Evolutionary conservation across 2,113 vertebrate genomes (phyloP), one percentile per base, ranked within the genome.

Genomic region (Apus apus): DNA sequence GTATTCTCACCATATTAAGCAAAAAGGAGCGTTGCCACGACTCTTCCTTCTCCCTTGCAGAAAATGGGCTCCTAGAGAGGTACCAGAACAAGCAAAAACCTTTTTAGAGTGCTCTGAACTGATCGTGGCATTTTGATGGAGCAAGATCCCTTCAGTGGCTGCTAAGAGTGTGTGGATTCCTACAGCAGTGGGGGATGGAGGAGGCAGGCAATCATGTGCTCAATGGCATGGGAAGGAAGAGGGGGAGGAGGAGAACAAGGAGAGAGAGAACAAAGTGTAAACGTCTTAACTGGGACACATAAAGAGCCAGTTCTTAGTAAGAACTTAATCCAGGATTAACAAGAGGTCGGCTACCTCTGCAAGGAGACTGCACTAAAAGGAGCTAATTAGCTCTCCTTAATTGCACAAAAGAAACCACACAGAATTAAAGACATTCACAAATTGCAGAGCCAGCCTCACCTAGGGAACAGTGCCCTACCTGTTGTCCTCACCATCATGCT

Each of bases 261-360:
- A 73, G 85, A 53, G 58, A 68, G 72, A 95, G 95, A 95, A 94
- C 89, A 89, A 79, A 87, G 43, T 94, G 97, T 97, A 95, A 97
- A 67, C 97, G 92, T 97, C 97, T 97, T 97, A 98, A 98, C 89
- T 98, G 95, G 97, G 97, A 95, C 97, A 97, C 85, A 92, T 83
- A 92, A 94, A 92, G 79, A 96, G 96, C 95, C 86, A 92, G 90
- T 96, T 93, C 96, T 96, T 95, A 32, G 45, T 96, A 97, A 98
- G 95, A 98, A 97, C 96, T 97, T 98, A 98, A 98, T 98, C 98
- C 95, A 94, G 97, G 98, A 98, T 98, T 98, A 98, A 97, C 91
- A 87, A 95, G 93, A 96, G 97, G 97, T 96, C 97, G 95, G 93
- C 94, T 94, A 97, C 97, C 95, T 96, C 97, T 87, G 77, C 93